These are phyloP conservation scores for Drosophila lini DNA, from an alignment of 1,140 invertebrate genomes.

Conservation along the genomic window DNA sequence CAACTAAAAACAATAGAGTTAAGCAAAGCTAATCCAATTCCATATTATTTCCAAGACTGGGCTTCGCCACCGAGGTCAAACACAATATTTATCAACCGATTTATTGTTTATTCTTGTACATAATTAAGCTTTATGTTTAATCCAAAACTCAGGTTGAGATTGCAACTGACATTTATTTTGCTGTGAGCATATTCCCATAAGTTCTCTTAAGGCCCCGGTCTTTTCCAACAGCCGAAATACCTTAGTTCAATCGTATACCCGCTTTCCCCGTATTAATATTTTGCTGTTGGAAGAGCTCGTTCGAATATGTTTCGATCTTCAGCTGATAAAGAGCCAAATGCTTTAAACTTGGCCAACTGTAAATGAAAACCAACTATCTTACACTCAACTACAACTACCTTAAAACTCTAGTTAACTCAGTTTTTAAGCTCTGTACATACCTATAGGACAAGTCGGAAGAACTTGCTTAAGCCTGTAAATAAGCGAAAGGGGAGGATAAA, in stretches of 20 bases:
- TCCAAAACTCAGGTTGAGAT: conserved; percentile 73
- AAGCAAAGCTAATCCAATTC: conserved; percentile 42
- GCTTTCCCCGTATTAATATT: conserved; percentile 13
- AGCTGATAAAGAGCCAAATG: conserved; percentile 59
- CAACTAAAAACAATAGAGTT: conserved; percentile 11
- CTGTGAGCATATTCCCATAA: conserved; percentile 69
- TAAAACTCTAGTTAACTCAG: conserved; percentile 38
- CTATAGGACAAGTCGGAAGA: conserved; percentile 50
- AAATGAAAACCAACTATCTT: conserved; percentile 29
- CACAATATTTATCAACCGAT: conserved; percentile 36
- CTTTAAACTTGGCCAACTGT: conserved; percentile 39
- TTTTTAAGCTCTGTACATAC: conserved; percentile 64
- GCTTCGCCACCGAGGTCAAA: conserved; percentile 43
- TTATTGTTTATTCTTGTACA: conserved; percentile 29
- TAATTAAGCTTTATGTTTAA: conserved; percentile 28
- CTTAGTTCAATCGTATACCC: conserved; percentile 13
- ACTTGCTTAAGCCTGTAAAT: conserved; percentile 48
- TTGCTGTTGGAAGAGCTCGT: conserved; percentile 29
- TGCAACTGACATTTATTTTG: conserved; percentile 72
- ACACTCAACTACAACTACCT: conserved; percentile 62
- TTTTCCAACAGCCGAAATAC: conserved; percentile 20
- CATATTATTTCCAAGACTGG: conserved; percentile 68
- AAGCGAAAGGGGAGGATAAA: conserved; percentile 5
- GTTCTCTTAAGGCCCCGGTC: conserved; percentile 28
- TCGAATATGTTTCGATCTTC: conserved; percentile 50